Evolutionary conservation across 2,113 vertebrate species (phyloP), one percentile per base, ranked within the genome.

Genomic region (Chelonoidis abingdonii): DNA sequence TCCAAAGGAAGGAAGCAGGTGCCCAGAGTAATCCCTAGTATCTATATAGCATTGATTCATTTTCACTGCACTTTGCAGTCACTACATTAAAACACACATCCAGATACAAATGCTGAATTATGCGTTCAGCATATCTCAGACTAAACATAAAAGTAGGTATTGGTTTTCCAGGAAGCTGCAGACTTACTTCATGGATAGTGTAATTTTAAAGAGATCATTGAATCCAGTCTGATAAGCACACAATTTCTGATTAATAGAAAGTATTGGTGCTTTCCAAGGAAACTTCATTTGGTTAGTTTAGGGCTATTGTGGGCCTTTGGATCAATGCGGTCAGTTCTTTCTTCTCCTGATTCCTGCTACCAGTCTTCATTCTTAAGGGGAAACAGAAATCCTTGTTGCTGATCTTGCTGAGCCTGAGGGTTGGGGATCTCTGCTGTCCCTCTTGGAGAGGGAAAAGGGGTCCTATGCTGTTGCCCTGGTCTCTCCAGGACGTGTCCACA

Each of bases 31-130:
- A 1, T 44, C 21, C 13, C 25, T 19, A 27, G 6, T 3, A 5
- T 81, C 62, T 4, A 4, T 8, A 35, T 9, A 69, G 41, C n/a
- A 21, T 1, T 0, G 1, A 3, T 10, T 2, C 0, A 27, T 78
- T 78, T 78, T 47, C 7, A 8, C 12, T 78, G 21, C 41, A 25
- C 25, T 78, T 47, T 44, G 22, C 41, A 44, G 11, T 25, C 24
- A 21, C 35, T n/a, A 24, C 25, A 44, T 25, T 25, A 25, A 27
- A 12, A 76, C 38, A 78, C 10, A 13, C 1, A 25, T 76, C 10
- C 72, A 76, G 22, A 13, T 44, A 44, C 10, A 76, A 76, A 27
- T 13, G 41, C 38, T 78, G 41, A 12, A 14, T 27, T 25, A 27
- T 12, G 8, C 38, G 27, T 76, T 76, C 25, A 25, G 41, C 13